Base-by-base conservation (phyloP, 1,140 invertebrate genomes). In the Trachelipus rathkii region DNA sequence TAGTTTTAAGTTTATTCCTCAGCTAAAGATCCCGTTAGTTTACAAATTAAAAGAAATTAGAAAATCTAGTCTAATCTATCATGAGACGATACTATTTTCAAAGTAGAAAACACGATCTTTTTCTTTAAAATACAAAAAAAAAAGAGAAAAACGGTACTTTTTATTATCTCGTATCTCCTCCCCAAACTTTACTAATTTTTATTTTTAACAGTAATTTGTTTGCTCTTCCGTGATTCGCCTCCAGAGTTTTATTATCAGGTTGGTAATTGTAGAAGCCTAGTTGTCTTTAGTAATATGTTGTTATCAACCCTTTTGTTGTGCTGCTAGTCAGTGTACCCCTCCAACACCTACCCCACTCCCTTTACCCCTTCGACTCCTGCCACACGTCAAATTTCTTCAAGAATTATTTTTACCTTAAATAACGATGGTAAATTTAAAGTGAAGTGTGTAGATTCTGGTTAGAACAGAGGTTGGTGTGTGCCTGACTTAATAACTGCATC, bases 171-270 rank as follows among this genome's bases (percentile, higher is more conserved):
- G 33, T 78, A 69, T 71, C 70, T 73, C 75, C 77, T 53, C 77
- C 77, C 45, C 72, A 69, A 74, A 74, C 74, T 78, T 66, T 78
- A 78, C 77, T 78, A 78, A 78, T 72, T 78, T 78, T 78, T 78
- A 76, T 76, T 78, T 78, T 78, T 78, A 78, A 78, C 77, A 78
- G 77, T 78, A 78, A 78, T 60, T 78, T 78, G 75, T 78, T 78
- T 78, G 77, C 77, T 78, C 77, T 74, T 78, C 77, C 77, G 66
- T 74, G 75, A 74, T 73, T 74, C 77, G 77, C 77, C 75, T 74
- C 77, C 50, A 71, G 72, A 74, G 77, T 74, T 78, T 78, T 78
- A 75, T 71, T 78, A 78, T 75, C 77, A 78, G 77, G 77, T 78
- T 78, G 77, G 77, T 78, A 78, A 79, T 66, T 77, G 75, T 81